phyloP scores from a whole-genome alignment of 2,797 vertebrate species.

The Malacoraja senta region DNA sequence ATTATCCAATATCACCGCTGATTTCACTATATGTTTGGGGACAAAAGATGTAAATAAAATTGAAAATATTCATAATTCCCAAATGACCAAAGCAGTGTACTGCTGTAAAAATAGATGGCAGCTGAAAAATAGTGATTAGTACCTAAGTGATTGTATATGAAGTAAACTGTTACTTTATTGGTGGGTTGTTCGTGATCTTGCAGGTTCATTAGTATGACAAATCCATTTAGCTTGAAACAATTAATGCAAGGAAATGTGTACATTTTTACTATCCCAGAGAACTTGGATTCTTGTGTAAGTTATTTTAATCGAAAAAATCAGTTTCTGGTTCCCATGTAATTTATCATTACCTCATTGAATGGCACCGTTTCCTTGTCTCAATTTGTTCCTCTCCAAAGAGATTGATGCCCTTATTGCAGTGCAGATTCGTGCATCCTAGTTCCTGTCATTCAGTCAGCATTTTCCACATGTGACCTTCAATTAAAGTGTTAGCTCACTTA shows the following conservation, averaged over 20 bases:
- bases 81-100: neutral
- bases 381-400: neutral
- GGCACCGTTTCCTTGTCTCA: no score
- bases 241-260: neutral
- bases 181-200: neutral
- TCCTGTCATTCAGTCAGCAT: neutral
- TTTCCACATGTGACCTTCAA: neutral
- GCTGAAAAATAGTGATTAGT: constrained; percentile 4
- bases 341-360: neutral
- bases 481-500: neutral
- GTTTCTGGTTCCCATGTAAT: neutral
- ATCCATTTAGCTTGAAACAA: neutral
- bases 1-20: neutral
- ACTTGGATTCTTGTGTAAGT: neutral
- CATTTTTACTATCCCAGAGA: neutral
- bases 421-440: neutral
- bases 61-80: neutral
- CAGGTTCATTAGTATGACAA: neutral
- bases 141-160: neutral
- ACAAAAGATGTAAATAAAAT: constrained; percentile 7
- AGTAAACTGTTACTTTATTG: neutral
- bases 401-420: neutral
- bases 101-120: constrained; percentile 12
- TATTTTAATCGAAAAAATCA: neutral
- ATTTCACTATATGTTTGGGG: neutral